Conservation (phyloP, 30 jellyfish, hydroid and myxozoan genomes). For the Turritopsis rubra region DNA sequence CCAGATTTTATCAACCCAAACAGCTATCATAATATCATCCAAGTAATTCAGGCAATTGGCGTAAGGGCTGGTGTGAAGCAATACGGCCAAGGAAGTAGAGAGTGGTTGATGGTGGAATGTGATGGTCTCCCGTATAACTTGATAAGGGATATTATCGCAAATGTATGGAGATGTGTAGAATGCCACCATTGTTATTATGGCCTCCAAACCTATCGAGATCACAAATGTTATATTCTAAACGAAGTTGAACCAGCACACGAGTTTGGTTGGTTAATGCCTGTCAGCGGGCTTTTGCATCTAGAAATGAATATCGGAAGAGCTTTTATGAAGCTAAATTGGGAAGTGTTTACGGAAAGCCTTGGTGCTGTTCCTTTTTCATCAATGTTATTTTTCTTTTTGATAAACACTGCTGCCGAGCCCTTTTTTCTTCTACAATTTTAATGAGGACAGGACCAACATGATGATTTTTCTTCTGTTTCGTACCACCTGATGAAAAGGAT, state of each 20-base stretch:
- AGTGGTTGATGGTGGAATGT: constrained; percentile 5
- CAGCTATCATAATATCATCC: background rate
- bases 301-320: constrained; percentile 7
- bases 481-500: no score
- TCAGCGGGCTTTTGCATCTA: background rate
- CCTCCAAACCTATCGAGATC: background rate
- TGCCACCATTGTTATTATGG: background rate
- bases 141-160: constrained; percentile 2
- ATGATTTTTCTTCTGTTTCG: no score
- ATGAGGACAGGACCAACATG: no score
- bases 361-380: no score
- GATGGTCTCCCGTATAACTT: constrained; percentile 5
- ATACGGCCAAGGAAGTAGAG: background rate
- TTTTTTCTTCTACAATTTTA: no score
- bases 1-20: constrained; percentile 12
- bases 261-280: constrained; percentile 5
- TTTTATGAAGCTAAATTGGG: constrained; percentile 12
- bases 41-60: constrained; percentile 2
- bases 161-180: background rate
- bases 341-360: background rate
- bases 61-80: constrained; percentile 8
- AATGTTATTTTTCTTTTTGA: no score
- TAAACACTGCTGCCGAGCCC: no score
- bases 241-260: background rate
- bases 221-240: no score